Base-by-base conservation (phyloP, 2,797 vertebrate species). In the Urosaurus nigricauda region DNA sequence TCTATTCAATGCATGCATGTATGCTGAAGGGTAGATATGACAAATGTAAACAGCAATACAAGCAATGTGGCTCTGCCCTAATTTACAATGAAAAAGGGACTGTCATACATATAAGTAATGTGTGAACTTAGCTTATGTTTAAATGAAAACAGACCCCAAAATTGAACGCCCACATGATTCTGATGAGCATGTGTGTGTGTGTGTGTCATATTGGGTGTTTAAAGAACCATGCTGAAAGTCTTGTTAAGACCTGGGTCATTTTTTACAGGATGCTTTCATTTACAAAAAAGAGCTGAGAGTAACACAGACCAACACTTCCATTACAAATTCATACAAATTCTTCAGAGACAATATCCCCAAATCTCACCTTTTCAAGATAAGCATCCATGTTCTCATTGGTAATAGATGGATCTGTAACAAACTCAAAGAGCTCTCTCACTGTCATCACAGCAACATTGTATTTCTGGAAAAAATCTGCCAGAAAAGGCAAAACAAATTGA, bases 361-460 rank as follows among this genome's bases (percentile, higher is more conserved):
- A 0, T 77, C 95, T 93, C 87, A 99, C 99, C 98, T 98, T 98
- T 51, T 97, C 95, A 73, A 99, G 94, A 90, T 99, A 99, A 11
- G 97, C 97, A 56, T 98, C 98, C 32, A 99, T 96, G 95, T 99
- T 99, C 87, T 97, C 94, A 0, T 32, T 91, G 51, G 97, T 99
- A 94, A 99, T 97, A 1, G 98, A 98, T 1, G 97, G 98, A 92
- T 99, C 99, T 0, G 98, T 99, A 95, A 99, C 95, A 85, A 99
- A 99, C 93, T 99, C 98, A 92, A 99, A 99, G 86, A 99, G 97
- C 86, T 99, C 99, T 82, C 98, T 97, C 78, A 99, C 97, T 0
- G 98, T 99, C 99, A 99, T 99, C 90, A 98, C 98, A 0, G 98
- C 98, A 24, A 99, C 98, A 0, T 90, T 94, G 2, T 83, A 97